Base-by-base conservation (phyloP, 2,113 vertebrate genomes). In the Microcebus ravelobensis region DNA sequence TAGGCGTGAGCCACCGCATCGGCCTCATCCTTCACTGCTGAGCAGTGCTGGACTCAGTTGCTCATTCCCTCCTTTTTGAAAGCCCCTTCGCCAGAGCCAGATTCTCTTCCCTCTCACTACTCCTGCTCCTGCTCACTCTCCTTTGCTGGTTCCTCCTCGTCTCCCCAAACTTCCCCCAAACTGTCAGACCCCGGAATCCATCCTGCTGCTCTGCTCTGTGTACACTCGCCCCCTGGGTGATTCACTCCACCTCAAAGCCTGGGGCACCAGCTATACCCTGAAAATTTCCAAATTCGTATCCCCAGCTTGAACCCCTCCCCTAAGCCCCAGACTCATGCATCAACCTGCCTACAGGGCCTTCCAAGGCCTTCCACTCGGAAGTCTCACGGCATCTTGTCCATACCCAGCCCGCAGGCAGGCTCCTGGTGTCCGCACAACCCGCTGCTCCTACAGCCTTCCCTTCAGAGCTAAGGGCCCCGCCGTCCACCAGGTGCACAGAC, bases 251-350 rank as follows among this genome's bases (percentile, higher is more conserved):
- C 5, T 27, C 17, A 15, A n/a, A 10, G 59, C 42, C 45, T 21
- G 15, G 29, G 21, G 15, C 10, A 0, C 79, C 36, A 11, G 15
- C 48, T n/a, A 27, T 8, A 36, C 63, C 25, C 55, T 1, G 9
- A 77, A 23, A 55, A 73, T 52, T 57, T 68, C 21, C 48, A 57
- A 15, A 6, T 2, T 39, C 1, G 17, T 65, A 8, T 52, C 68
- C 52, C 18, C 17, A 36, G 77, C 90, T 63, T 2, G 20, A n/a
- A 2, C 15, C 71, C 20, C 36, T 85, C 36, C 59, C 63, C 39
- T 9, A 12, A 65, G 63, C 71, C 50, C 55, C 14, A 12, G 42
- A 29, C 23, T 6, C 6, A 0, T 12, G 3, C 9, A 15, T 45
- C 71, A 21, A 20, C 71, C 50, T 10, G 27, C 91, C 39, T 39